A percentile compares a stretch with the other conserved stretches of the same genome.
Conservation (phyloP, 2,797 vertebrate genomes). For the Danio jaintianensis region DNA sequence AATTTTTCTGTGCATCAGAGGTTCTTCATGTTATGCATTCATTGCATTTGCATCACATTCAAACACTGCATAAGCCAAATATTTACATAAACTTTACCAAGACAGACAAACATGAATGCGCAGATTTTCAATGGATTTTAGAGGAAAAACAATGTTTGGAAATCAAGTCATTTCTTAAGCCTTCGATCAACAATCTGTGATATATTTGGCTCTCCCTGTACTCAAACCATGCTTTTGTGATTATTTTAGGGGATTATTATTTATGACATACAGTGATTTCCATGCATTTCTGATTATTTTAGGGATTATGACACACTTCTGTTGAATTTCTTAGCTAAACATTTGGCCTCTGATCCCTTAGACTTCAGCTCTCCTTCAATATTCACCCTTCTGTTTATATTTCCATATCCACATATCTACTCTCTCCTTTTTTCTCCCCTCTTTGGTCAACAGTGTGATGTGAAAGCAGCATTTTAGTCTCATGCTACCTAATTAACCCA, state of each 20-base stretch:
- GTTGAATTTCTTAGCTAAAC: background rate
- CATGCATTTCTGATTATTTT: background rate
- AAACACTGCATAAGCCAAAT: no score
- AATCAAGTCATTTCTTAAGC: background rate
- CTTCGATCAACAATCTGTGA: background rate
- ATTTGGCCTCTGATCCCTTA: background rate
- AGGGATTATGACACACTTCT: background rate
- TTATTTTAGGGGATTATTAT: conserved; percentile 3
- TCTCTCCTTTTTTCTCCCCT: background rate
- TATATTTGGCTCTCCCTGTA: background rate
- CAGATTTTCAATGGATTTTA: no score
- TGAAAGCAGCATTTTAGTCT: conserved; percentile 15
- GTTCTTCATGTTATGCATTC: no score
- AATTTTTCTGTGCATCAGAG: no score
- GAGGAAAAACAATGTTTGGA: no score
- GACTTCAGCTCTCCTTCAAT: background rate
- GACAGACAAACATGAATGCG: no score
- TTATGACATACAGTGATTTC: background rate
- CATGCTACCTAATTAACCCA: conserved; percentile 42
- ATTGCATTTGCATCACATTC: no score
- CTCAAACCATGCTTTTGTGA: background rate
- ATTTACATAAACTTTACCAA: no score
- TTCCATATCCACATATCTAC: background rate
- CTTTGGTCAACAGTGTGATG: background rate
- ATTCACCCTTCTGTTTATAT: background rate